A percentile compares a stretch with the other conserved stretches of the same genome.
Conservation (phyloP, 2,113 vertebrate species). For the Ariopsis seemanni region DNA sequence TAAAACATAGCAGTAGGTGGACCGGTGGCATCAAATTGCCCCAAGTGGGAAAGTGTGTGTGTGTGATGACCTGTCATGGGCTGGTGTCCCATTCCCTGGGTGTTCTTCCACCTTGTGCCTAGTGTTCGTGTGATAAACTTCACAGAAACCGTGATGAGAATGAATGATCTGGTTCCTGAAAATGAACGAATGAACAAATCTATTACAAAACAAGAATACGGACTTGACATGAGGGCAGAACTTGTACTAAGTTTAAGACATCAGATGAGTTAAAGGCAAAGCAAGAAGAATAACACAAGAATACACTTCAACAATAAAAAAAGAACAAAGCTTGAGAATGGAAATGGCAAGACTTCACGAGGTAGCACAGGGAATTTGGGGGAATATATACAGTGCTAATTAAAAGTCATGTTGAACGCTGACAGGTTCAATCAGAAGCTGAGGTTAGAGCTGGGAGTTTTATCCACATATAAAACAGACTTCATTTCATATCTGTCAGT, state of each 20-base stretch:
- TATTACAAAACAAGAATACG: neutral
- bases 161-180: neutral
- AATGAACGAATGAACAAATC: neutral
- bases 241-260: neutral
- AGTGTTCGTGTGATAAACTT: neutral
- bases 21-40: neutral
- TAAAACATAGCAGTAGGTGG: neutral
- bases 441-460: neutral
- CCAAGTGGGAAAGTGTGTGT: neutral
- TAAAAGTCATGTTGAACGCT: slow-evolving; percentile 19
- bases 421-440: slow-evolving; percentile 17
- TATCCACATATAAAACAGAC: slow-evolving; percentile 10
- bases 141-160: neutral
- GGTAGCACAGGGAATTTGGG: neutral
- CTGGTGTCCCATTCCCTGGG: neutral
- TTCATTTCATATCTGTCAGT: slow-evolving; percentile 10
- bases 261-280: neutral
- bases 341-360: neutral
- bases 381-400: slow-evolving; percentile 15
- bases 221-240: neutral
- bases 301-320: neutral
- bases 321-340: neutral
- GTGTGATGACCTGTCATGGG: neutral
- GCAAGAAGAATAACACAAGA: neutral
- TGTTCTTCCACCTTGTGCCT: too few relatives aligned